Conservation (phyloP, 2,888 invertebrate species). For the Ectemnius continuus region DNA sequence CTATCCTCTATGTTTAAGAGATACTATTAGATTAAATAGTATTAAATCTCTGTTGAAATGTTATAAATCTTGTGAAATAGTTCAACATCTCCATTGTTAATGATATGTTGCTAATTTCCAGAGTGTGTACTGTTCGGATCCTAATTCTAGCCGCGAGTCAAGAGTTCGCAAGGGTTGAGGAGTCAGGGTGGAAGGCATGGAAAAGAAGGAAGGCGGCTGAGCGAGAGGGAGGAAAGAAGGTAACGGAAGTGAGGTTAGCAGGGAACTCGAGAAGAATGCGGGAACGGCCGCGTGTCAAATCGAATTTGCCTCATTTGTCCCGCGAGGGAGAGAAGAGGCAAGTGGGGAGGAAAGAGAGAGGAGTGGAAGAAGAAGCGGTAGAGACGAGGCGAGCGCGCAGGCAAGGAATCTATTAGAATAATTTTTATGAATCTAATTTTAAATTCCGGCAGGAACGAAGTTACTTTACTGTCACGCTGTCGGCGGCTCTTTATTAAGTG, state of each 20-base stretch:
- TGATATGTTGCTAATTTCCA: too few relatives aligned
- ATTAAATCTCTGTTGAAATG: too few relatives aligned
- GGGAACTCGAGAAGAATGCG: conserved; percentile 59
- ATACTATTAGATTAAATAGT: too few relatives aligned
- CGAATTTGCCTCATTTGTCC: conserved; percentile 76
- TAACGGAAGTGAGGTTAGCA: not conserved
- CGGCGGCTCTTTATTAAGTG: conserved; percentile 75
- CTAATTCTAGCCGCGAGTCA: too few relatives aligned
- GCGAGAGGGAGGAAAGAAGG: not conserved
- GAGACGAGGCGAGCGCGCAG: conserved; percentile 50
- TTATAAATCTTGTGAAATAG: too few relatives aligned
- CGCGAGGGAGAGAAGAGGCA: conserved; percentile 51
- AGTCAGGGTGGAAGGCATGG: not conserved
- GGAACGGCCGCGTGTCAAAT: conserved; percentile 74
- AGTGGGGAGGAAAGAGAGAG: too few relatives aligned
- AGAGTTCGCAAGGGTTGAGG: too few relatives aligned
- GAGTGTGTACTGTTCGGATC: too few relatives aligned
- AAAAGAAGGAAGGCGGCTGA: not conserved
- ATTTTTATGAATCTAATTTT: conserved; percentile 78
- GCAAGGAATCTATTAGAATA: conserved; percentile 77
- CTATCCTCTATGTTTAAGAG: too few relatives aligned
- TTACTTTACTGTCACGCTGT: conserved; percentile 75
- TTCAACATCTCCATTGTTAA: too few relatives aligned
- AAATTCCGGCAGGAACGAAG: conserved; percentile 74
- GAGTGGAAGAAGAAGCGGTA: too few relatives aligned